Evolutionary conservation across 1,140 invertebrate species (phyloP).

Genomic region (Cotesia vestalis): DNA sequence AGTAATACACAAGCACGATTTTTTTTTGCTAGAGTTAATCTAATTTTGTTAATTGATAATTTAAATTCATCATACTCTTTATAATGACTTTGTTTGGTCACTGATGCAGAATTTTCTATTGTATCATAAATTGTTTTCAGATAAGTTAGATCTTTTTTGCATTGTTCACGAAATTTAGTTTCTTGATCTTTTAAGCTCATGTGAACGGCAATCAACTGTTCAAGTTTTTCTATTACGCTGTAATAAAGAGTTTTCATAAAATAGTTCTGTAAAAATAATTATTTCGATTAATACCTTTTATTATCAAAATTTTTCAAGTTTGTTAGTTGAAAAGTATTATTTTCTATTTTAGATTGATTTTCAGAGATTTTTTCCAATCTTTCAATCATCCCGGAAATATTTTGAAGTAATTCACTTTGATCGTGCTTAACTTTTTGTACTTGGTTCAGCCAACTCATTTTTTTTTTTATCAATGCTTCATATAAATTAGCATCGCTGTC

Average conservation of each 20-base stretch:
- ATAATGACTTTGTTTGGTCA: slow-evolving; percentile 49
- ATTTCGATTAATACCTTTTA: background rate
- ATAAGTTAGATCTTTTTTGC: slow-evolving; percentile 72
- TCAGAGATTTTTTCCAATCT: slow-evolving; percentile 47
- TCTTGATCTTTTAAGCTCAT: slow-evolving; percentile 81
- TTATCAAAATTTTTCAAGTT: slow-evolving; percentile 65
- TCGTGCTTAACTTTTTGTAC: slow-evolving; percentile 61
- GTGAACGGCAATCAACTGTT: slow-evolving; percentile 74
- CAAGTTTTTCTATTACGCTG: slow-evolving; percentile 72
- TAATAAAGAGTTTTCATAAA: slow-evolving; percentile 39
- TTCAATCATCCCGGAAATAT: slow-evolving; percentile 48
- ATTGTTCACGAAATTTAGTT: slow-evolving; percentile 78
- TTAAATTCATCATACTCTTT: slow-evolving; percentile 70
- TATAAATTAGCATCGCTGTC: slow-evolving; percentile 35
- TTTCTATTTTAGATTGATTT: slow-evolving; percentile 47
- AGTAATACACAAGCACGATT: slow-evolving; percentile 84
- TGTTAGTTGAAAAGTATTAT: slow-evolving; percentile 61
- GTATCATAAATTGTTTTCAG: slow-evolving; percentile 70
- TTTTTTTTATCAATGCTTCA: slow-evolving; percentile 67
- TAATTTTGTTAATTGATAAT: slow-evolving; percentile 67
- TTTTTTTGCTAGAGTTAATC: slow-evolving; percentile 78
- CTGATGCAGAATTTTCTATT: slow-evolving; percentile 51
- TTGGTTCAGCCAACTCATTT: slow-evolving; percentile 64
- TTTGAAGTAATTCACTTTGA: slow-evolving; percentile 53
- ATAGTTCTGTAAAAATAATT: too few species aligned